These are phyloP conservation scores for Buphagus erythrorhynchus DNA, from an alignment of 2,797 vertebrate species.

Conservation along the genomic window DNA sequence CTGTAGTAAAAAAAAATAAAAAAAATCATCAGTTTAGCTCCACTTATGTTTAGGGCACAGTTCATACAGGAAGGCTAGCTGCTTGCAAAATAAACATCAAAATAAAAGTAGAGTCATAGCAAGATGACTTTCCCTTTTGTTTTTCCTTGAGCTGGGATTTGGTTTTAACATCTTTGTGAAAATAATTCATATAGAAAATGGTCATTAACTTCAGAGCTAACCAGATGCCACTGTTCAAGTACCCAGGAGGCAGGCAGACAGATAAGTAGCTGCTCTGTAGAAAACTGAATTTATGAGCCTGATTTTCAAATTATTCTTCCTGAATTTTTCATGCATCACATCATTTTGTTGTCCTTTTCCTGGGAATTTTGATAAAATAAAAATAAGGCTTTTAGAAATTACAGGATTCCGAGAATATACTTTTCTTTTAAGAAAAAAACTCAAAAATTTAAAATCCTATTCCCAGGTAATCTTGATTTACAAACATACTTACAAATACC, in stretches of 20 bases:
- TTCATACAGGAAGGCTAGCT: background rate
- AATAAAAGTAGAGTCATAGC: background rate
- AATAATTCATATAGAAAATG: constrained; percentile 44
- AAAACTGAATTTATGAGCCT: constrained; percentile 2
- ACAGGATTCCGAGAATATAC: background rate
- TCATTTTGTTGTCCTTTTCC: background rate
- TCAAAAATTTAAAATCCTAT: background rate
- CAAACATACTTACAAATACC: background rate
- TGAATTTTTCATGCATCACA: background rate
- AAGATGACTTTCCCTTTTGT: background rate
- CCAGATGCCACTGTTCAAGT: constrained; percentile 43
- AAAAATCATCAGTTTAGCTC: background rate
- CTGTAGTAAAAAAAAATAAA: background rate
- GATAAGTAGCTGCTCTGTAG: background rate
- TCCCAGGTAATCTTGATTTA: background rate
- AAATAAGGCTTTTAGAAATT: background rate
- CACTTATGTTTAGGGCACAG: background rate
- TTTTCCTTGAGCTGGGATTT: background rate
- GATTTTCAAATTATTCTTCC: constrained; percentile 32
- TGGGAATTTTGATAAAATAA: background rate
- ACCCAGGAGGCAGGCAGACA: background rate
- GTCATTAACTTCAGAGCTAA: constrained; percentile 44
- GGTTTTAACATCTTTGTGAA: constrained; percentile 5
- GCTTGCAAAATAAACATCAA: background rate
- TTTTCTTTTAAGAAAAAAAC: background rate